A percentile compares a stretch with the other conserved stretches of the same genome.
Evolutionary conservation across 2,797 vertebrate genomes (phyloP).

Genomic region (Acanthurus lineatus): DNA sequence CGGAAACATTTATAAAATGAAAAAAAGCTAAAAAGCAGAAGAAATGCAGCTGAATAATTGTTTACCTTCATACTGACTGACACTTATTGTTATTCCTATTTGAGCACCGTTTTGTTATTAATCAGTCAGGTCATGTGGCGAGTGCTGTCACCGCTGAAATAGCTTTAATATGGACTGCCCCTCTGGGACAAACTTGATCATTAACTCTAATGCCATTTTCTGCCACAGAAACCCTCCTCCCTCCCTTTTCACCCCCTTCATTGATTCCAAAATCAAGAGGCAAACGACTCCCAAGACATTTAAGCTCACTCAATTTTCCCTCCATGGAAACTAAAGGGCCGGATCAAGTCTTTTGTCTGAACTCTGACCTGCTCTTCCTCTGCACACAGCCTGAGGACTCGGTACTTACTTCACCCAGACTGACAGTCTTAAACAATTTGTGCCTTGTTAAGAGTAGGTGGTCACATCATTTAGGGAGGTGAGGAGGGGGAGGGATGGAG

Average conservation of each 20-base stretch:
- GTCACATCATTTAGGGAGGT: slow-evolving; percentile 42
- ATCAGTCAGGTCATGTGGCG: slow-evolving; percentile 83
- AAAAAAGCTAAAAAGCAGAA: slow-evolving; percentile 1
- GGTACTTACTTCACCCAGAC: slow-evolving; percentile 62
- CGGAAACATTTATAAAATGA: too few relatives aligned
- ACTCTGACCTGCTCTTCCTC: slow-evolving; percentile 71
- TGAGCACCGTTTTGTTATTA: slow-evolving; percentile 81
- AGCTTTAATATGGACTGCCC: slow-evolving; percentile 85
- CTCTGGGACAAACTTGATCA: slow-evolving; percentile 85
- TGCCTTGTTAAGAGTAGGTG: slow-evolving; percentile 65
- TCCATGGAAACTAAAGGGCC: slow-evolving; percentile 66
- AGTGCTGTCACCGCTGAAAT: slow-evolving; percentile 82
- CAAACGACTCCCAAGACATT: slow-evolving; percentile 82
- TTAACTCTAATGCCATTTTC: slow-evolving; percentile 89
- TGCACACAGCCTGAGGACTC: slow-evolving; percentile 59
- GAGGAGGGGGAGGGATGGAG: slow-evolving; percentile 42
- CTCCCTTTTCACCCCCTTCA: slow-evolving; percentile 71
- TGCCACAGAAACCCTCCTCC: slow-evolving; percentile 76
- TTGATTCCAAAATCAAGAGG: slow-evolving; percentile 84
- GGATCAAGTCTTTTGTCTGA: slow-evolving; percentile 74
- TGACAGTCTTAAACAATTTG: slow-evolving; percentile 79
- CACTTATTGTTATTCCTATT: slow-evolving; percentile 81
- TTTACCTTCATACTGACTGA: slow-evolving; percentile 71
- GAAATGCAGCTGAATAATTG: slow-evolving; percentile 39
- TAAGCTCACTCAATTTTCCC: slow-evolving; percentile 57